phyloP scores from a whole-genome alignment of 2,797 vertebrate genomes.

The Muscicapa comitata region DNA sequence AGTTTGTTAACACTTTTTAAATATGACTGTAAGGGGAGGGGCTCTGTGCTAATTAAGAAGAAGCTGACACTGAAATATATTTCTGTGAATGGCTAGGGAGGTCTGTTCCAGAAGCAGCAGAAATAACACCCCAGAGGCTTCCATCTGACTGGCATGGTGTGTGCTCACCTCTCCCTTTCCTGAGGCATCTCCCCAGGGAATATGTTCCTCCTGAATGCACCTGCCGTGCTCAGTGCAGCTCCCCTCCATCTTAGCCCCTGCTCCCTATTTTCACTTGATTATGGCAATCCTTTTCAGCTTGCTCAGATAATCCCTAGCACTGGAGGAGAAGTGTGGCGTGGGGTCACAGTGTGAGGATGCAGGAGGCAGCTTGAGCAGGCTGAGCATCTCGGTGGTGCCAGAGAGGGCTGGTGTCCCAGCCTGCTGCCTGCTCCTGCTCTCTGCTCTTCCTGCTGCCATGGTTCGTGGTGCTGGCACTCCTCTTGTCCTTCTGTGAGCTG shows the following conservation, averaged over 20 bases:
- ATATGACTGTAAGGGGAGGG: neutral
- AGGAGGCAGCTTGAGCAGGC: neutral
- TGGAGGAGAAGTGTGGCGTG: neutral
- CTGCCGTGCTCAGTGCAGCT: neutral
- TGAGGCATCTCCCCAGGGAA: neutral
- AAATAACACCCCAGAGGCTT: neutral
- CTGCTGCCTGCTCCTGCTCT: neutral
- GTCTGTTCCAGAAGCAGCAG: neutral
- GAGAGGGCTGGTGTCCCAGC: neutral
- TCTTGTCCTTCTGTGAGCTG: conserved; percentile 32
- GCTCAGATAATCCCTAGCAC: neutral
- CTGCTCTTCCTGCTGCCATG: neutral
- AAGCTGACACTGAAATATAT: neutral
- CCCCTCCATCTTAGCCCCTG: neutral
- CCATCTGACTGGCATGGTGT: neutral
- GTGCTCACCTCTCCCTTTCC: neutral
- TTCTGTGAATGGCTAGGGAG: neutral
- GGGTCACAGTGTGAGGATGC: neutral
- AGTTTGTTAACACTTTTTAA: neutral
- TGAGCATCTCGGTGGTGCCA: neutral
- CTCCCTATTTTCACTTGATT: neutral
- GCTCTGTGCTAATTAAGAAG: neutral
- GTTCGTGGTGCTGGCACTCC: accelerated
- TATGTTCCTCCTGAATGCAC: neutral
- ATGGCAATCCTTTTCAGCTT: neutral